Base-by-base conservation (phyloP, 2,797 vertebrate species). In the Phrynocephalus vlangalii region DNA sequence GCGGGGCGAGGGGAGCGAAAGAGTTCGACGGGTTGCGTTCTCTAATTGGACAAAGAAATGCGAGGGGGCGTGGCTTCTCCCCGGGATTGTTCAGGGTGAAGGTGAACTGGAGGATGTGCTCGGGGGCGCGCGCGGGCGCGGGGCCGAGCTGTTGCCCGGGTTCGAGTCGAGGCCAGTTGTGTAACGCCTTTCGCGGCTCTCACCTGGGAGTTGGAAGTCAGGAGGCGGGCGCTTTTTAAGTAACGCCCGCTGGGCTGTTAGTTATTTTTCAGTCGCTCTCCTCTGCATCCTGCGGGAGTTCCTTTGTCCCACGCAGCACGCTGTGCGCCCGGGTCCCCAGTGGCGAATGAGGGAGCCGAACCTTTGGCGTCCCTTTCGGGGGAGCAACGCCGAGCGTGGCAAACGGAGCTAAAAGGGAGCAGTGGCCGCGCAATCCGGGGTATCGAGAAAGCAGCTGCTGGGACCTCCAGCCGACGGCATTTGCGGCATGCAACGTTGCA, bases 91-190 rank as follows among this genome's bases (percentile, higher is more conserved):
- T 52, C 88, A 83, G 90, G 91, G 82, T 96, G 96, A 96, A 96
- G 96, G 96, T 96, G 95, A 96, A 83, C 90, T 96, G 95, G 95
- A 96, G 96, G 96, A 93, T 92, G 90, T 60, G 56, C 10, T 89
- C 56, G 6, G 52, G 90, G 8, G 67, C 33, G 13, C 9, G 80
- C 77, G 78, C 73, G 33, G 0, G 11, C 28, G 11, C 52, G 33
- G 5, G 0, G 11, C 15, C 0, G 4, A 1, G 0, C 0, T 0
- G 1, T 52, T 26, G 0, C 67, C 75, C 6, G 78, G 3, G 33
- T 83, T 84, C 16, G 0, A 6, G 26, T 1, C 2, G 50, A 48
- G 63, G 44, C 70, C 87, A 0, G 5, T 38, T 24, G 86, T 2
- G 5, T 84, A 75, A 83, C 70, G 7, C 78, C 1, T 6, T 13